phyloP scores from a whole-genome alignment of 2,113 vertebrate genomes.

The Ophthalmolycus amberensis region DNA sequence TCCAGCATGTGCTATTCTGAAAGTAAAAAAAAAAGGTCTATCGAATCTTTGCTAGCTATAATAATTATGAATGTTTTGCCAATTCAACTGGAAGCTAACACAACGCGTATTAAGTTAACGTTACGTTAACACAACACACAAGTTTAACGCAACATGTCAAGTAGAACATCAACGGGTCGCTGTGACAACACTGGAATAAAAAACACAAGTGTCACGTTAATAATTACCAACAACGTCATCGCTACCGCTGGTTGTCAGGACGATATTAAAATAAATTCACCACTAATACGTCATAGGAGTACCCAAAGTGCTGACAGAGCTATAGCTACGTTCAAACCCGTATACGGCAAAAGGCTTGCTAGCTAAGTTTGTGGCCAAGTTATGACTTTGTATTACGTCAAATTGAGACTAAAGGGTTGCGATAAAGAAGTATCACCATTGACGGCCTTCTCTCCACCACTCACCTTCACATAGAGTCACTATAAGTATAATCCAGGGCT shows the following conservation, averaged over 20 bases:
- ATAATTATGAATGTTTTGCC: background rate
- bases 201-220: constrained; percentile 22
- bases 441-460: background rate
- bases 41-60: background rate
- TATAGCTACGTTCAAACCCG: background rate
- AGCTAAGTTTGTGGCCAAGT: background rate
- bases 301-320: background rate
- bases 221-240: background rate
- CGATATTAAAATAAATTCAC: background rate
- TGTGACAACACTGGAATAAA: constrained; percentile 36
- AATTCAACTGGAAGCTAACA: background rate
- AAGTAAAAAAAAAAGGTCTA: background rate
- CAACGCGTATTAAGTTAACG: background rate
- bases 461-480: constrained; percentile 86
- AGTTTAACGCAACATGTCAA: constrained; percentile 6
- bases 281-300: background rate
- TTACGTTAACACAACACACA: constrained; percentile 13
- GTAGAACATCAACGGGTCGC: constrained; percentile 19
- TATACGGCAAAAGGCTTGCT: constrained; percentile 2
- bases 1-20: background rate
- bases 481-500: constrained; percentile 82
- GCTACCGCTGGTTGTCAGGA: background rate
- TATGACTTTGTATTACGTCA: constrained; percentile 65
- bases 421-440: background rate
- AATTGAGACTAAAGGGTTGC: constrained; percentile 44